Base-by-base conservation (phyloP, 2,888 invertebrate species). In the Patella caerulea region DNA sequence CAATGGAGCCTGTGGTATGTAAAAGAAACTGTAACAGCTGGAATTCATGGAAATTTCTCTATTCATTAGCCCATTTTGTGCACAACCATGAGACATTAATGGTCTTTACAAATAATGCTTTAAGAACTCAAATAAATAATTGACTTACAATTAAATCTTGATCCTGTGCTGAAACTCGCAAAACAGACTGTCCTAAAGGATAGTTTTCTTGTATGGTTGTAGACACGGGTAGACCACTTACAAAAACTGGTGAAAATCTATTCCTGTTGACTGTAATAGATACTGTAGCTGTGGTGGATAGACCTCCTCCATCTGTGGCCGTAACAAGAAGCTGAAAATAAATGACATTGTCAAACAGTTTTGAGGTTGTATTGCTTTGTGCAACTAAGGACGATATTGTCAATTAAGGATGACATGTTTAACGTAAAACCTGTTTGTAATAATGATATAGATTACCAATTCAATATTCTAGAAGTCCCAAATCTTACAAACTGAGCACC, bases 261-360 rank as follows among this genome's bases (percentile, higher is more conserved):
- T 90, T 90, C 7, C 90, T 79, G 72, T 86, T 82, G n/a, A 90
- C 86, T 1, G 81, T 83, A 54, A 90, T 84, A 3, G 80, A 79
- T 14, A 87, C 87, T 9, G 85, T 86, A 2, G 84, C 84, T 24
- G 86, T 87, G 3, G 83, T 80, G 7, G 81, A 79, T 3, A 82
- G 76, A 3, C 88, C 89, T 19, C 89, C 89, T 3, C 88, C 86
- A 76, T 90, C 90, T 29, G 86, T 85, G 0, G 88, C 90, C 15
- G 45, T 45, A 45, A 45, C 45, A 45, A 45, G 45, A 45, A 45
- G 45, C 45, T 45, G 45, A 45, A 45, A 45, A 45, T 45, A 45
- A 45, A 45, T 45, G 45, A 45, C 45, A 45, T 45, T 45, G 45
- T 45, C 45, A 45, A 45, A 45, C 45, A 34, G 34, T 34, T 5